Evolutionary conservation across 2,888 invertebrate species (phyloP), one percentile per base, ranked within the genome.

Genomic region (Yponomeuta malinellus): DNA sequence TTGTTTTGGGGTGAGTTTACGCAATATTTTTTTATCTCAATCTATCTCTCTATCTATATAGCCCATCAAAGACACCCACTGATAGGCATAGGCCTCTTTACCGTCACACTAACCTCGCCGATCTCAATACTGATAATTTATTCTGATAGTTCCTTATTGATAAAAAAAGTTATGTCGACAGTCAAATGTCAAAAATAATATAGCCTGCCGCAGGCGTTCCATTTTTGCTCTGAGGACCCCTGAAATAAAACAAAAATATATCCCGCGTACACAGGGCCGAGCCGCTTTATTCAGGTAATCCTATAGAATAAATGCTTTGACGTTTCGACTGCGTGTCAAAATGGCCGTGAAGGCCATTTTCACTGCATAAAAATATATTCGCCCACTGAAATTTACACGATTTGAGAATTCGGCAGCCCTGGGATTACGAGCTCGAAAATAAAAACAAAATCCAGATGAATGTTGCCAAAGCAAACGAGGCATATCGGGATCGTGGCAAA

Each of bases 281-380:
- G 52, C 52, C 52, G 52, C 52, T 59, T 59, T 59, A 59, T 59
- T 15, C 15, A 15, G 52, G 12, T 59, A 59, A 59, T 59, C 52
- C 52, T 59, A 59, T 59, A 59, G 52, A 59, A 59, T 59, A 59
- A 43, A 59, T 59, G 52, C 52, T 59, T 59, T 59, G 52, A 59
- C 52, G 52, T 59, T 59, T 59, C 52, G 10, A 59, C 52, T 59
- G 52, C 52, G 52, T 59, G 52, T 59, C 52, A 59, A 59, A 59
- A 59, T 59, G 52, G 52, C 52, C 52, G 15, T n/a, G n/a, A n/a
- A n/a, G n/a, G n/a, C n/a, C n/a, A n/a, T 59, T 59, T 59, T 59
- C 52, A 59, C 52, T 59, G 12, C 52, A 59, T 59, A 59, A 59
- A 59, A 15, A 59, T 15, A 59, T 59, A 59, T 59, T 59, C 52